Base-by-base conservation (phyloP, 2,888 invertebrate genomes). In the Amiota minor region DNA sequence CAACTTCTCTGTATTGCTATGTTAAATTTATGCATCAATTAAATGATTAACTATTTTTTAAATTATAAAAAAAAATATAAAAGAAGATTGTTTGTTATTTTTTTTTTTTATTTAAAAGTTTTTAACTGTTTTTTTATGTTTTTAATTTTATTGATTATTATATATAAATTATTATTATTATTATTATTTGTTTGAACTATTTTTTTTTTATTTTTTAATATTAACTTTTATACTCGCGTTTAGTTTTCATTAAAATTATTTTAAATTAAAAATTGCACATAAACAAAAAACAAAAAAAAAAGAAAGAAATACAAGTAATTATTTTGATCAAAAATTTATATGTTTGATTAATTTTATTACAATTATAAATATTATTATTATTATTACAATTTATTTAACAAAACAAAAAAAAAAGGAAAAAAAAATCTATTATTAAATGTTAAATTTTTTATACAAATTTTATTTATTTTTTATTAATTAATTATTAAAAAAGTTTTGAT, bases 181-280 rank as follows among this genome's bases (percentile, higher is more conserved):
- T 74, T 75, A 74, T 72, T 74, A 47, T 69, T 49, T 55, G 46
- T 49, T 72, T 71, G 53, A 12, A n/a, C 23, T 47, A 75, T 67
- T 73, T 77, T 73, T 73, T 70, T 73, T 73, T 75, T 75, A 74
- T 77, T 82, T 78, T 82, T 62, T 14, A 64, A 9, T 69, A 56
- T 46, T 56, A 69, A 72, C 72, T 82, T 85, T 80, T 83, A 83
- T 82, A 85, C 83, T 85, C 85, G 83, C 85, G 83, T 81, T 75
- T 85, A 85, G 80, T 77, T 81, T 78, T 78, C 82, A 83, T 84
- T 78, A 78, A 35, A 35, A 35, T 35, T 3, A 35, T 35, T 35
- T 35, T 35, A 35, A 35, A 35, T 35, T 35, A 6, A 35, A 35
- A 23, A 35, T n/a, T n/a, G n/a, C n/a, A n/a, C n/a, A n/a, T n/a